Conservation (phyloP, 37 sponge, comb jelly and placozoan genomes). For the Amphimedon queenslandica region DNA sequence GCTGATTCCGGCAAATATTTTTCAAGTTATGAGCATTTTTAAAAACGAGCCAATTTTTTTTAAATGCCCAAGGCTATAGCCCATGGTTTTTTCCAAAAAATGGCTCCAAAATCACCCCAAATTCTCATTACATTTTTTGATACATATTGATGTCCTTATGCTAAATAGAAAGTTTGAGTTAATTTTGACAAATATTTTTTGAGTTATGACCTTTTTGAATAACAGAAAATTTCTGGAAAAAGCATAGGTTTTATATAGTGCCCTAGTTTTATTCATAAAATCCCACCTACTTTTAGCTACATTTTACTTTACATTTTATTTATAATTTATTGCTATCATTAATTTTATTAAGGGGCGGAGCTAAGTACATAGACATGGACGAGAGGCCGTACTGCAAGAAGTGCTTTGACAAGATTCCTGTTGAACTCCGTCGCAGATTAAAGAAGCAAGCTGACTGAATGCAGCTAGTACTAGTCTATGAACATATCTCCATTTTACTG, state of each 20-base stretch:
- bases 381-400: constrained; percentile 90
- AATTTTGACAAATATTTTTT: too few species aligned
- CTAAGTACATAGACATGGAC: constrained; percentile 88
- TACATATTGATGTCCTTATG: too few species aligned
- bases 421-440: constrained; percentile 82
- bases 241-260: not conserved
- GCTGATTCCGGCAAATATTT: too few species aligned
- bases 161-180: too few species aligned
- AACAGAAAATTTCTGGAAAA: too few species aligned
- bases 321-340: not conserved
- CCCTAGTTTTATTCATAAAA: not conserved
- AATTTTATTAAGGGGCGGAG: constrained; percentile 56
- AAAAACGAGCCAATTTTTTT: too few species aligned
- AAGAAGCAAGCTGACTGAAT: constrained; percentile 61
- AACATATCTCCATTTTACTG: not conserved
- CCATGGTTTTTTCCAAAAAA: too few species aligned
- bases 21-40: too few species aligned
- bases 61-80: too few species aligned
- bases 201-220: too few species aligned
- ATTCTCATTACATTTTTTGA: too few species aligned
- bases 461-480: not conserved
- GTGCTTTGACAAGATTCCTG: constrained; percentile 89
- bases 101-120: too few species aligned
- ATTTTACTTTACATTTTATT: not conserved
- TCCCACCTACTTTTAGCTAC: not conserved